A percentile compares a stretch with the other conserved stretches of the same genome.
phyloP scores from a whole-genome alignment of 2,797 vertebrate species.

The Acrossocheilus fasciatus region DNA sequence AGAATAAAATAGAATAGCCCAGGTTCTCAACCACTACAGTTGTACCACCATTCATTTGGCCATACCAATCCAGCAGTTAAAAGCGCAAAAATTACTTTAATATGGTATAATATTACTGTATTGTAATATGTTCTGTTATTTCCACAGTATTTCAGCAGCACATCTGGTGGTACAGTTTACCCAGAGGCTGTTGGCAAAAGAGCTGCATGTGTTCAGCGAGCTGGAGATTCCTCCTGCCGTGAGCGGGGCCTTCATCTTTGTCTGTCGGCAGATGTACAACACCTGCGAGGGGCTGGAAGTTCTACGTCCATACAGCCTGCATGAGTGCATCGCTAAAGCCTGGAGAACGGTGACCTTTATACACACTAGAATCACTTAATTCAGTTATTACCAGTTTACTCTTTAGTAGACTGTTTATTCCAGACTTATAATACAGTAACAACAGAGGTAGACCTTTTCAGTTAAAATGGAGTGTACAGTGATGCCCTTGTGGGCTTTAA shows the following conservation, averaged over 20 bases:
- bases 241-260: constrained; percentile 91
- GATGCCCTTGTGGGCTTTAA: not conserved
- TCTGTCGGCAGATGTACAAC: constrained; percentile 92
- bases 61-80: not conserved
- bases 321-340: constrained; percentile 82
- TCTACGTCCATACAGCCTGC: constrained; percentile 85
- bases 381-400: not conserved
- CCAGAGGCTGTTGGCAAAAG: constrained; percentile 86
- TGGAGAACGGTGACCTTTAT: constrained; percentile 89
- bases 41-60: not conserved
- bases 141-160: constrained; percentile 82
- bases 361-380: not conserved
- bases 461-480: not conserved
- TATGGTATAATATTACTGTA: not conserved
- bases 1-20: not conserved
- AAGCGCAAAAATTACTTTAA: not conserved
- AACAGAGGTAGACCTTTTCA: not conserved
- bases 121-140: constrained; percentile 9
- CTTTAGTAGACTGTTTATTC: not conserved
- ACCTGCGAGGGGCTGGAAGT: constrained; percentile 91
- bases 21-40: not conserved
- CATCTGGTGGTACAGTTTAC: constrained; percentile 88
- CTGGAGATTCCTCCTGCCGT: constrained; percentile 74
- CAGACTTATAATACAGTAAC: not conserved
- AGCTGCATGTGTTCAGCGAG: constrained; percentile 75